phyloP scores from a whole-genome alignment of 2,797 vertebrate genomes.

The Ctenosaura bakeri region DNA sequence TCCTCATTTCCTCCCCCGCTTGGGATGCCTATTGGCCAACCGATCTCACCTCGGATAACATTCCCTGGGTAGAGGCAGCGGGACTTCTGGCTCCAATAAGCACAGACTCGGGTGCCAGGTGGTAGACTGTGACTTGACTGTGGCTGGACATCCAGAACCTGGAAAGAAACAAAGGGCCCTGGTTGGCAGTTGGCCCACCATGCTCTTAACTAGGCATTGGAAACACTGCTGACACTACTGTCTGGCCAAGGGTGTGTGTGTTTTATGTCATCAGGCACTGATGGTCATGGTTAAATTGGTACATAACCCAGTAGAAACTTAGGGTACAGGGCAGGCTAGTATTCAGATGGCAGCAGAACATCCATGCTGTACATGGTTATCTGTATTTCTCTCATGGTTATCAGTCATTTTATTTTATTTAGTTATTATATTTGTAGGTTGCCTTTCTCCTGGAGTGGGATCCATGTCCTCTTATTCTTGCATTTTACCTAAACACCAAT shows the following conservation, averaged over 20 bases:
- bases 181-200: constrained; percentile 21
- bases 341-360: not conserved
- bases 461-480: not conserved
- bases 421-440: too few relatives aligned
- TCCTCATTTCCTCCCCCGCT: accelerated
- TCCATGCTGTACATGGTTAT: not conserved
- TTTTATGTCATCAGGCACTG: not conserved
- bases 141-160: constrained; percentile 92
- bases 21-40: not conserved
- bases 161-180: not conserved
- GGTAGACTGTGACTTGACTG: constrained; percentile 88
- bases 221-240: not conserved
- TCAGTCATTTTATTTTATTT: not conserved
- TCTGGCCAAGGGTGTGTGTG: not conserved
- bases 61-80: constrained; percentile 94
- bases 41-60: constrained; percentile 88
- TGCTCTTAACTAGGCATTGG: not conserved
- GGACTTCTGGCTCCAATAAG: constrained; percentile 96
- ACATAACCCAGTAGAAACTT: not conserved
- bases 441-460: too few relatives aligned
- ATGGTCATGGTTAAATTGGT: not conserved
- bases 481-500: not conserved
- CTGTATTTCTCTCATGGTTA: not conserved
- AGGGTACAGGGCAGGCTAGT: not conserved
- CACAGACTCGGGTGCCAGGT: constrained; percentile 91